Base-by-base conservation (phyloP, 2,113 vertebrate genomes). In the Pantherophis guttatus region DNA sequence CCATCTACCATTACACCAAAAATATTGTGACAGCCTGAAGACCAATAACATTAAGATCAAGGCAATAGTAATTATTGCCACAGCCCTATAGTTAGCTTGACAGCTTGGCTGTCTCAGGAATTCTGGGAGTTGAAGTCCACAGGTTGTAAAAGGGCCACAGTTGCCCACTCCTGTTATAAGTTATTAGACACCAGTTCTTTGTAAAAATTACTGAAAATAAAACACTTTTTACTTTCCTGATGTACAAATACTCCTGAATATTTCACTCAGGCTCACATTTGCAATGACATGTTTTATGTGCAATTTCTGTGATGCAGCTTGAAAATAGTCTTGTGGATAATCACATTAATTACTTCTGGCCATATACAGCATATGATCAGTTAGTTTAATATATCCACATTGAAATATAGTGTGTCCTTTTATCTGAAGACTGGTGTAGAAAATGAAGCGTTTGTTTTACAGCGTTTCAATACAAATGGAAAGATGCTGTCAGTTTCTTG, bases 101-200 rank as follows among this genome's bases (percentile, higher is more conserved):
- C 39, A 44, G 39, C 39, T 0, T 3, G 3, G 39, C 39, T 44
- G 39, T 44, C 39, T 44, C 39, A 44, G 39, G 39, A 44, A 44
- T 44, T 44, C 39, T 44, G 39, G 2, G 39, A 44, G 39, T 44
- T 44, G 39, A 44, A 44, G 39, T 44, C 39, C 39, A 44, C 39
- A 44, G 39, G 39, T 44, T 44, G 39, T 44, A 44, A 44, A 44
- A 44, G 39, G 39, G 39, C 39, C 39, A 44, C 39, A 44, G 39
- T 44, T 44, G 39, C 39, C 39, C 39, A 44, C 39, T 2, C 39
- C 39, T 44, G 39, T 17, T n/a, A 26, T 54, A 52, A 88, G 7
- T 93, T 54, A 48, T 90, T 90, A 86, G 92, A 39, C 53, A n/a
- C 24, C n/a, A 48, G 70, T 90, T 90, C 21, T n/a, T 86, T 23